A percentile compares a stretch with the other conserved stretches of the same genome.
Evolutionary conservation across 2,797 vertebrate species (phyloP).

Genomic region (Enteromius unitaeniatus): DNA sequence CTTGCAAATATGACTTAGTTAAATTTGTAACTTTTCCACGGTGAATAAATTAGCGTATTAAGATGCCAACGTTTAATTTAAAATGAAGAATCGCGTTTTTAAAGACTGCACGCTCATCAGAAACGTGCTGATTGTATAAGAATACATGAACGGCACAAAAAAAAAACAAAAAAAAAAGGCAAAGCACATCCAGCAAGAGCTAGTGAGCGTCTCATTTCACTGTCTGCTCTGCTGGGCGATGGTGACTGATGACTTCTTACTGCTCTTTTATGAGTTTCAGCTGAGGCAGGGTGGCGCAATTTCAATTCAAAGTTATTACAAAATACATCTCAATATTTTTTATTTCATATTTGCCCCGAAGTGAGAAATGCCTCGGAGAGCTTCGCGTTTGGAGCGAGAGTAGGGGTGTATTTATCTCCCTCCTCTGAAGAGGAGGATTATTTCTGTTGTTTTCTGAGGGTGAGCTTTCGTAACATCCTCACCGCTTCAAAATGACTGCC

Average conservation of each 20-base stretch:
- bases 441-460: slow-evolving; percentile 22
- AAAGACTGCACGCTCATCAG: not conserved
- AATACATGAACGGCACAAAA: not conserved
- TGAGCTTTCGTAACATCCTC: slow-evolving; percentile 40
- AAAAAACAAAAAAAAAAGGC: not conserved
- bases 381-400: slow-evolving; percentile 11
- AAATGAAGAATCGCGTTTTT: not conserved
- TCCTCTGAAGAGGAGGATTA: slow-evolving; percentile 28
- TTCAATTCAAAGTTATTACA: slow-evolving; percentile 58
- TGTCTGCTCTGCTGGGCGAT: slow-evolving; percentile 66
- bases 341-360: slow-evolving; percentile 62
- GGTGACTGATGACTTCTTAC: slow-evolving; percentile 80
- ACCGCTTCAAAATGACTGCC: slow-evolving; percentile 55
- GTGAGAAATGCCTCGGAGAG: slow-evolving; percentile 62
- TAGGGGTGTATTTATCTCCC: slow-evolving; percentile 13
- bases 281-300: slow-evolving; percentile 73
- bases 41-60: slow-evolving; percentile 12
- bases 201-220: slow-evolving; percentile 7
- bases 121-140: not conserved
- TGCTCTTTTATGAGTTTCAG: slow-evolving; percentile 81
- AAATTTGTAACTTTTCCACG: not conserved
- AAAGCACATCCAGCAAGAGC: not conserved
- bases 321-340: slow-evolving; percentile 48
- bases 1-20: too few species aligned
- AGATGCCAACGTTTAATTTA: not conserved